phyloP scores from a whole-genome alignment of 2,888 invertebrate species.

The Neoascia interrupta region DNA sequence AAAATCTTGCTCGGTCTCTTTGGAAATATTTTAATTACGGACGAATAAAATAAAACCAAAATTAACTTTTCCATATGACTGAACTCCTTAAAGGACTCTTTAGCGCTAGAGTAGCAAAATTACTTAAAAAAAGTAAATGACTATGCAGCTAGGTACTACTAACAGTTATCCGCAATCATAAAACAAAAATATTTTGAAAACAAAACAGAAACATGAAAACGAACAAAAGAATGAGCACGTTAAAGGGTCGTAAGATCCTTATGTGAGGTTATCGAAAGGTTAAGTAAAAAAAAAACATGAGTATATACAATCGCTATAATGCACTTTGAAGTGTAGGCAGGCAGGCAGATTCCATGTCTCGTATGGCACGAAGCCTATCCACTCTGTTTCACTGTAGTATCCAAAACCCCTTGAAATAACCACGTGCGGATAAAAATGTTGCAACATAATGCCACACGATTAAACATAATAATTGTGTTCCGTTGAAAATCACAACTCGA shows the following conservation, averaged over 20 bases:
- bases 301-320: neutral
- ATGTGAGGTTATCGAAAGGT: conserved; percentile 47
- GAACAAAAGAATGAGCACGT: conserved; percentile 30
- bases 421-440: conserved; percentile 33
- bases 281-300: conserved; percentile 31
- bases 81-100: too few relatives aligned
- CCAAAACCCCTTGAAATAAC: conserved; percentile 6
- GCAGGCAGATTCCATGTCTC: conserved; percentile 12
- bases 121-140: neutral
- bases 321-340: conserved; percentile 39
- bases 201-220: conserved; percentile 3
- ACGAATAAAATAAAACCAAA: too few relatives aligned
- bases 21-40: too few relatives aligned
- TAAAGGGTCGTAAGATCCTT: conserved; percentile 50
- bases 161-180: neutral
- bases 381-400: conserved; percentile 1
- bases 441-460: conserved; percentile 56
- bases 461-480: conserved; percentile 61
- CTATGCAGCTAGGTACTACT: conserved; percentile 12
- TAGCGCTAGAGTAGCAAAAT: neutral
- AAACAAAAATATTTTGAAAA: conserved; percentile 2
- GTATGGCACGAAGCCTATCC: conserved; percentile 13
- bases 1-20: too few relatives aligned
- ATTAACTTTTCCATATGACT: too few relatives aligned
- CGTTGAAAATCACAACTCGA: conserved; percentile 40